Base-by-base conservation (phyloP, 2,888 invertebrate species). In the Mesochorus sp. region DNA sequence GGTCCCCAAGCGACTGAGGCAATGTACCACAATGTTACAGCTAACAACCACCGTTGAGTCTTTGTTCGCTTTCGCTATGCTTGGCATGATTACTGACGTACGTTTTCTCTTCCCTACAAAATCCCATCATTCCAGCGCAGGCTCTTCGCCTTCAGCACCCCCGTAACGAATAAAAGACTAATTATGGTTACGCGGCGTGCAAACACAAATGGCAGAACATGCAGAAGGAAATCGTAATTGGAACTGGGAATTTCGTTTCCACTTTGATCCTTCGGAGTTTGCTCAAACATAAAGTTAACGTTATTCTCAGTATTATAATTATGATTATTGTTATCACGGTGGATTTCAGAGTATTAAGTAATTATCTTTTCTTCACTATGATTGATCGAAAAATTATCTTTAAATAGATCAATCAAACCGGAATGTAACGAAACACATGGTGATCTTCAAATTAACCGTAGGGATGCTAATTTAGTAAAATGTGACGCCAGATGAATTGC, bases 1-100 rank as follows among this genome's bases (percentile, higher is more conserved):
- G 57, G 70, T 78, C 78, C 78, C 78, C 66, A 34, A 42, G 78
- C 74, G 78, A 74, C 78, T 37, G 37, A 74, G 51, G 74, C 66
- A 72, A 74, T 70, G 75, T 76, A 70, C 59, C 51, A 55, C 62
- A 53, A 62, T 71, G 71, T 62, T 71, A 71, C 44, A 71, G 42
- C 71, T 34, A 71, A 71, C 71, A 51, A 71, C 26, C 31, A 44
- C 31, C 51, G 19, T 42, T 28, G 68, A 17, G 17, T 49, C 42
- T 53, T 24, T 4, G 47, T 28, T 74, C 28, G 57, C 28, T 76
- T 12, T 39, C 17, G 37, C 47, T 59, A 39, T 62, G 44, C 55
- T 59, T 51, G 49, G 49, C 59, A 59, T 67, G 66, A 76, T 70
- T 57, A 77, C 49, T 57, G 49, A 59, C 34, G 61, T 39, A 42